Percentiles rank a stretch among this genome's conserved stretches.
Evolutionary conservation across 2,888 invertebrate species (phyloP).

Genomic region (Drosophila flavopinicola): DNA sequence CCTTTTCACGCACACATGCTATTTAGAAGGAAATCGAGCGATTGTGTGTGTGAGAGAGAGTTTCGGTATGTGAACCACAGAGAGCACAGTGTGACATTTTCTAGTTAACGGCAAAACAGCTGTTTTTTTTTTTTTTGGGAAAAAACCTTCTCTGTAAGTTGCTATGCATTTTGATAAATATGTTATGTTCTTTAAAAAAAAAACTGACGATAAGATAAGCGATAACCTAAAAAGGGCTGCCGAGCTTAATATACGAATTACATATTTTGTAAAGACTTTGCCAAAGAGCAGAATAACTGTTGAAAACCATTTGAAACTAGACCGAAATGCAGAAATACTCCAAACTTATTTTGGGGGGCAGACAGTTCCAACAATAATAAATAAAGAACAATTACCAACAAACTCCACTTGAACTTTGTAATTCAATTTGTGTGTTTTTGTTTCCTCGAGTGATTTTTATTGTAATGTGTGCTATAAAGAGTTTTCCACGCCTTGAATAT

Average conservation of each 20-base stretch:
- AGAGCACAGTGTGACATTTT: conserved; percentile 34
- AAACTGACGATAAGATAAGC: too few relatives aligned
- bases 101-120: background rate
- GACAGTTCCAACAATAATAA: conserved; percentile 9
- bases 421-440: conserved; percentile 21
- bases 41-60: conserved; percentile 10
- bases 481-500: conserved; percentile 17
- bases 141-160: background rate
- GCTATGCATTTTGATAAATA: background rate
- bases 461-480: conserved; percentile 30
- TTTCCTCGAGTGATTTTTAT: conserved; percentile 24
- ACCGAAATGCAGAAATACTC: too few relatives aligned
- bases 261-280: too few relatives aligned
- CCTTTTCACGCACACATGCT: conserved; percentile 56
- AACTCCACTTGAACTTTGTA: conserved; percentile 38
- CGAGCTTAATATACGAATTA: too few relatives aligned
- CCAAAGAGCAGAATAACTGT: too few relatives aligned
- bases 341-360: background rate
- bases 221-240: too few relatives aligned
- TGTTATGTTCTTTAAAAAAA: too few relatives aligned
- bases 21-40: conserved; percentile 31
- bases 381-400: conserved; percentile 12
- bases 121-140: background rate
- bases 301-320: too few relatives aligned
- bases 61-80: conserved; percentile 15